Evolutionary conservation across 2,113 vertebrate genomes (phyloP), one percentile per base, ranked within the genome.

Genomic region (Oryzias woworae): DNA sequence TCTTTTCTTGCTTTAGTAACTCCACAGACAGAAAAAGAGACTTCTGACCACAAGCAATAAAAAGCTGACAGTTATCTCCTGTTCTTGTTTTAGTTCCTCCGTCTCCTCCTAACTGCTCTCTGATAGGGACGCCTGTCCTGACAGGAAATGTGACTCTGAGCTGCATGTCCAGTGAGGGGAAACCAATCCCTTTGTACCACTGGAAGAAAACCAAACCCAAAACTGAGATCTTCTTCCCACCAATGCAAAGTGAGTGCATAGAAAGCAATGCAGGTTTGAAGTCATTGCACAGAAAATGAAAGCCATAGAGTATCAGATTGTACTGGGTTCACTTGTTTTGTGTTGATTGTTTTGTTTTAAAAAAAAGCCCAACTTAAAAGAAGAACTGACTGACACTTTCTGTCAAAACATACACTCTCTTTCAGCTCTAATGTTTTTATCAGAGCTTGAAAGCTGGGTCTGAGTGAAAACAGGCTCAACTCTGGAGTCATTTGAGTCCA

Each of bases 71-170:
- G 18, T 17, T 12, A 2, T 61, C 23, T 26, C 41, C 23, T 53
- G 45, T 31, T 45, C 16, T 4, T 2, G 3, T 45, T 28, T 1
- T 86, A 98, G 96, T 98, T 54, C 95, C 94, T 0, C 96, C 96
- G 1, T 87, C 92, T 0, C 0, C 80, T 14, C 96, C 96, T 0
- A 62, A 80, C 59, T 98, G 97, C 73, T 85, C 17, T 0, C 48
- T 96, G 13, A 82, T 79, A 0, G 95, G 93, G 3, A 86, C 31
- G 48, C 87, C 95, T 0, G 20, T 80, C 7, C 64, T 92, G 66
- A 95, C 94, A 18, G 84, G 88, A 53, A 96, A 97, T 1, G 84
- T 97, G 55, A 97, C 95, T 16, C 42, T 97, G 84, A 94, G 43
- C 80, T 98, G 96, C 77, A 36, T 16, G 28, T 95, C 95, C 18